Evolutionary conservation across 1,140 invertebrate species (phyloP), one percentile per base, ranked within the genome.

Genomic region (Drosophila sproati): DNA sequence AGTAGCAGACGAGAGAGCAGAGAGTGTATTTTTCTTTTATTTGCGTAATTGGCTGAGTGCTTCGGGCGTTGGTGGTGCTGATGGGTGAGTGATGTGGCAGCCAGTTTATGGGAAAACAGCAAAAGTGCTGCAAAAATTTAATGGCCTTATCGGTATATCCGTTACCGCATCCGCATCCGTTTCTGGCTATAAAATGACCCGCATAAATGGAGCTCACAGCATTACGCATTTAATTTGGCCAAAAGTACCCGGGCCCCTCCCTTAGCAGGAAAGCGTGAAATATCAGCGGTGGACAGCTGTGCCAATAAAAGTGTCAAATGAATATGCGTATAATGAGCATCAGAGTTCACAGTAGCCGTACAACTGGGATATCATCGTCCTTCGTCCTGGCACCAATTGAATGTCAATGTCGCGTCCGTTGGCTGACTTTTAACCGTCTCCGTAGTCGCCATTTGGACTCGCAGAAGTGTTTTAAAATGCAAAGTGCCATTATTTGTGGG

Each of bases 281-380:
- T 80, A 80, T 80, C 69, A 79, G 68, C 59, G 43, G 37, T 60
- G 73, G 64, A 75, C 73, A 72, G 69, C 52, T 70, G 78, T 41
- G 85, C 80, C 83, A 88, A 88, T 89, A 88, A 88, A 88, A 89
- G 85, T 88, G 83, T 88, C 80, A 75, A 88, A 79, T 74, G 80
- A 45, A 78, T 80, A 88, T 78, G 80, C 83, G 85, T 87, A 81
- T 88, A 87, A 88, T 87, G 83, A 88, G 83, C 83, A 80, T 60
- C 71, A 69, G 59, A 48, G 59, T 50, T 62, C 63, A 60, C 32
- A 28, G 57, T 47, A 28, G n/a, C n/a, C 41, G 71, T 37, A 47
- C 67, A 57, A 6, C 52, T 10, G 52, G 39, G 63, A 51, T 52
- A 32, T 31, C 63, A 29, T 47, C 41, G 43, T 60, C 29, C 52